Evolutionary conservation across 1,140 invertebrate species (phyloP), one percentile per base, ranked within the genome.

Genomic region (Temnothorax curvispinosus): DNA sequence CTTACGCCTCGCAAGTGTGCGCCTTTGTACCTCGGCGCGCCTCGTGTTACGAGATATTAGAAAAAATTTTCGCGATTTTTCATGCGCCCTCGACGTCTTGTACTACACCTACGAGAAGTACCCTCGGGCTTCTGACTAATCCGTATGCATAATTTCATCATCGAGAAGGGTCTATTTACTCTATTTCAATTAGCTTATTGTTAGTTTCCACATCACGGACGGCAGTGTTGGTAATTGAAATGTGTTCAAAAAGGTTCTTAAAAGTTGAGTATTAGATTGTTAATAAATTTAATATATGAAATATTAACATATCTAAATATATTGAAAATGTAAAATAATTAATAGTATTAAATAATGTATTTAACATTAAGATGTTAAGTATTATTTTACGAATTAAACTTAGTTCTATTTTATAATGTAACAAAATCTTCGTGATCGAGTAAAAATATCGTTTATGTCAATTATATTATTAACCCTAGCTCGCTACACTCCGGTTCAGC

Each of bases 11-110:
- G 60, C 75, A 52, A 52, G 74, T 77, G 78, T 54, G 56, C 50
- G 64, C 58, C 50, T 84, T 84, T 81, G 44, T 76, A 81, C 62
- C 77, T 54, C 35, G 62, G 52, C 54, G 38, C 52, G 52, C 60
- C 69, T 84, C 80, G 80, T 84, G 67, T 72, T 77, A 85, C 58
- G 75, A 69, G 65, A 76, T 85, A 85, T 76, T 85, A 76, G 47
- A 85, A 85, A 76, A 76, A 76, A 85, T 85, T 85, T 78, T 85
- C 82, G 47, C 75, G 72, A 78, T 78, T 85, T 78, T 77, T 85
- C 74, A 77, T 64, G n/a, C 32, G n/a, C 56, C n/a, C 58, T 21
- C 21, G 35, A 44, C 27, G 27, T 13, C 41, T 82, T 27, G 44
- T 47, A 81, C 58, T 71, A 13, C 35, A 15, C 11, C 56, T 21